These are phyloP conservation scores for Girardinichthys multiradiatus DNA, from an alignment of 2,113 vertebrate species.

Conservation along the genomic window DNA sequence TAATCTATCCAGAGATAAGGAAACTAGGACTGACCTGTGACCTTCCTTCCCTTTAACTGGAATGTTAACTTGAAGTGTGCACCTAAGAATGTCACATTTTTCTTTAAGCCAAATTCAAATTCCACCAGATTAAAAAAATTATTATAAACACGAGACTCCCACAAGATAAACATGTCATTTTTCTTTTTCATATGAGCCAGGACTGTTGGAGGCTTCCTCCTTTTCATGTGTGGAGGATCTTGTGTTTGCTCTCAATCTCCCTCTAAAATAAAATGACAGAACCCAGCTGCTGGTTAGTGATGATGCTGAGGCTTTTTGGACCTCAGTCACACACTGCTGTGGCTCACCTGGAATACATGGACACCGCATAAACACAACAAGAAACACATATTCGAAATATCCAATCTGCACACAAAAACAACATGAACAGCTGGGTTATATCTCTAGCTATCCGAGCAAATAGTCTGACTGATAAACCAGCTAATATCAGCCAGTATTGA, in stretches of 20 bases:
- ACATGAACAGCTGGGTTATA: background rate
- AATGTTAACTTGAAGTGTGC: background rate
- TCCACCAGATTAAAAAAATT: background rate
- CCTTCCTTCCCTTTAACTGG: background rate
- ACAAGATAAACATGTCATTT: constrained; percentile 24
- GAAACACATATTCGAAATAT: background rate
- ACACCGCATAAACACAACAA: constrained; percentile 20
- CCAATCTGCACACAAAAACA: background rate
- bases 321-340: constrained; percentile 30
- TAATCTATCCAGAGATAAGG: background rate
- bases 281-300: constrained; percentile 52
- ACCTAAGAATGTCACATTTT: no score
- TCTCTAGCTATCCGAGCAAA: background rate
- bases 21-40: background rate
- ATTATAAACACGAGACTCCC: background rate
- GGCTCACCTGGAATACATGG: constrained; percentile 19
- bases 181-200: constrained; percentile 11
- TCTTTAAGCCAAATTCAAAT: background rate
- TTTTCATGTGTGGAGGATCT: background rate
- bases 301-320: constrained; percentile 37
- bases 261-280: constrained; percentile 45
- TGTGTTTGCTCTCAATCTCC: constrained; percentile 1
- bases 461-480: background rate
- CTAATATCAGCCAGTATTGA: background rate
- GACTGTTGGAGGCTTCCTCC: constrained; percentile 2